Evolutionary conservation across 2,113 vertebrate genomes (phyloP).

Genomic region (Callipepla californica): DNA sequence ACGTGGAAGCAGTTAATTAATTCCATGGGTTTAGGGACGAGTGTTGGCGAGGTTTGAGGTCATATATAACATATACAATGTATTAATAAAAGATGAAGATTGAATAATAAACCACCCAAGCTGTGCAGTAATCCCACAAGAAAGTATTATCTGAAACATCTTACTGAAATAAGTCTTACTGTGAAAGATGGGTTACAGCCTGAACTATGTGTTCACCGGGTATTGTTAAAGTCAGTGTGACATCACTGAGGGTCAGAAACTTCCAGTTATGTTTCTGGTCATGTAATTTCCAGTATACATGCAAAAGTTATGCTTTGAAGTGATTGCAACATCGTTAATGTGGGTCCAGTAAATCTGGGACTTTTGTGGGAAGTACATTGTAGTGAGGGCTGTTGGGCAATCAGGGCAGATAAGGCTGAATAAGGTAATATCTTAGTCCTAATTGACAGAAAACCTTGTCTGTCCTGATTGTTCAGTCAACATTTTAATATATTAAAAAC

Average conservation of each 20-base stretch:
- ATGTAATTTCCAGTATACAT: constrained; percentile 37
- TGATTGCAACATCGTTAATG: neutral
- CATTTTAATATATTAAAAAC: constrained; percentile 37
- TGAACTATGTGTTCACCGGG: constrained; percentile 12
- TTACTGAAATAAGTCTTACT: constrained; percentile 19
- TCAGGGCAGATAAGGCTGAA: neutral
- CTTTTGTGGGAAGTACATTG: neutral
- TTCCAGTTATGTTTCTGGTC: constrained; percentile 24
- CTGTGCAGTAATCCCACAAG: constrained; percentile 15
- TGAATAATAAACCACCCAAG: constrained; percentile 43
- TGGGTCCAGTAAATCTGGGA: constrained; percentile 1
- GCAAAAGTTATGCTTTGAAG: constrained; percentile 22
- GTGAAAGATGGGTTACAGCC: constrained; percentile 23
- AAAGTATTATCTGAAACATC: constrained; percentile 11
- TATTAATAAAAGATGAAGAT: constrained; percentile 29
- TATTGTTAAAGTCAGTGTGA: constrained; percentile 50
- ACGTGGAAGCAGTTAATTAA: constrained; percentile 34
- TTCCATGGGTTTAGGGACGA: constrained; percentile 11
- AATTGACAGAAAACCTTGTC: constrained; percentile 37
- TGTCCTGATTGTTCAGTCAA: neutral
- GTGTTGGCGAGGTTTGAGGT: neutral
- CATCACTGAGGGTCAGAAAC: constrained; percentile 29
- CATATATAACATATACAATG: neutral
- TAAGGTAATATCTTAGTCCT: constrained; percentile 44
- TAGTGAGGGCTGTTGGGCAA: neutral